A percentile compares a stretch with the other conserved stretches of the same genome.
These are phyloP conservation scores for Willisornis vidua DNA, from an alignment of 2,113 vertebrate species.

Conservation along the genomic window DNA sequence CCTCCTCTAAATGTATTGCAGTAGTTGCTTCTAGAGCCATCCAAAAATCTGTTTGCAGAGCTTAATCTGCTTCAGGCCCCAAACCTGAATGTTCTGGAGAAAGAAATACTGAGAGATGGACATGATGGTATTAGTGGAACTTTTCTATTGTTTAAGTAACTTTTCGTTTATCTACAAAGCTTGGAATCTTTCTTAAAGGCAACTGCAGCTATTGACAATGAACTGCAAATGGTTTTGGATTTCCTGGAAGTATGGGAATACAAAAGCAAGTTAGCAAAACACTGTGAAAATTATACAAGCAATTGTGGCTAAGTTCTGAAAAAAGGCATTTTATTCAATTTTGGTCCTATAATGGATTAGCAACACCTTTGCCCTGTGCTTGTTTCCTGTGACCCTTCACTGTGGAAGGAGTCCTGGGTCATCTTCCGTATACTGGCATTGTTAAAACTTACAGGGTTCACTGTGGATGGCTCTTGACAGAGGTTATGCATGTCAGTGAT, in stretches of 20 bases:
- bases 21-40: background rate
- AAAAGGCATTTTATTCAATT: background rate
- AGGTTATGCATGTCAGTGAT: background rate
- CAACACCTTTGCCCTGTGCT: background rate
- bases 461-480: background rate
- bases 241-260: background rate
- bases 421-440: background rate
- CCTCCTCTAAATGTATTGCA: background rate
- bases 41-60: constrained; percentile 5
- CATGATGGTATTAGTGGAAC: background rate
- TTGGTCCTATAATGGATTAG: background rate
- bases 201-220: constrained; percentile 8
- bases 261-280: background rate
- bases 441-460: background rate
- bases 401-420: background rate
- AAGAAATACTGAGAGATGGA: background rate
- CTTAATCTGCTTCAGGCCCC: constrained; percentile 41
- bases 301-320: background rate
- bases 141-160: background rate
- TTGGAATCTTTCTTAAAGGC: constrained; percentile 3
- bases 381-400: background rate
- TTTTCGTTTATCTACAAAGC: constrained; percentile 36
- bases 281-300: background rate
- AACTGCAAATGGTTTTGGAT: background rate
- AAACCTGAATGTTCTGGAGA: constrained; percentile 32